Conservation (phyloP, 2,888 invertebrate species). For the Dioctria rufipes region DNA sequence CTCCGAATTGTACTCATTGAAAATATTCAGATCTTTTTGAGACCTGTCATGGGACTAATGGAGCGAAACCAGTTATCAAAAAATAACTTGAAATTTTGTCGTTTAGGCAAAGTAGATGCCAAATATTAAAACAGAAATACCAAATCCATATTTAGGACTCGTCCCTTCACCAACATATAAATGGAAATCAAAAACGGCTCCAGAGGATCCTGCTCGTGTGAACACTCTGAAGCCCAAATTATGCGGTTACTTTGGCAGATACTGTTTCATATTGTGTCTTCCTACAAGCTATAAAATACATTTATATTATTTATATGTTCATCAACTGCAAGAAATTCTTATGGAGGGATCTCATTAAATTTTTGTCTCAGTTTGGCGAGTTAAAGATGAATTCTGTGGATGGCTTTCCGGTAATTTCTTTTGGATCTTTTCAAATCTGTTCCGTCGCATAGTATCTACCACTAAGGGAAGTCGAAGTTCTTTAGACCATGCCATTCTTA, state of each 20-base stretch:
- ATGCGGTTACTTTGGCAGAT: constrained; percentile 57
- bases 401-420: not conserved
- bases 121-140: constrained; percentile 55
- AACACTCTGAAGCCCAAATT: constrained; percentile 59
- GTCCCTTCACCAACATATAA: constrained; percentile 56
- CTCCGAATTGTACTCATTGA: constrained; percentile 58
- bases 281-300: constrained; percentile 42
- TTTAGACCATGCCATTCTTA: not conserved
- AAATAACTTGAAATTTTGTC: constrained; percentile 57
- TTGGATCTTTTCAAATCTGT: constrained; percentile 56
- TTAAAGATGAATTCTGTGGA: constrained; percentile 57
- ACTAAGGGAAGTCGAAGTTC: not conserved
- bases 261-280: constrained; percentile 57
- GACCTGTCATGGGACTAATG: constrained; percentile 56
- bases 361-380: constrained; percentile 22
- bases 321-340: constrained; percentile 10
- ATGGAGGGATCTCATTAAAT: too few relatives aligned
- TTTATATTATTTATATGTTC: constrained; percentile 55
- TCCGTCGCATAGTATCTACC: not conserved
- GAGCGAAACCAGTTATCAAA: constrained; percentile 60
- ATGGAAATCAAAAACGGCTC: constrained; percentile 56
- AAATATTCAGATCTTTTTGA: constrained; percentile 57
- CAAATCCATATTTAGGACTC: constrained; percentile 57
- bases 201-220: constrained; percentile 57
- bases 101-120: constrained; percentile 52